Percentiles rank a stretch among this genome's conserved stretches.
Evolutionary conservation across 2,113 vertebrate species (phyloP).

Genomic region (Hiodon alosoides): DNA sequence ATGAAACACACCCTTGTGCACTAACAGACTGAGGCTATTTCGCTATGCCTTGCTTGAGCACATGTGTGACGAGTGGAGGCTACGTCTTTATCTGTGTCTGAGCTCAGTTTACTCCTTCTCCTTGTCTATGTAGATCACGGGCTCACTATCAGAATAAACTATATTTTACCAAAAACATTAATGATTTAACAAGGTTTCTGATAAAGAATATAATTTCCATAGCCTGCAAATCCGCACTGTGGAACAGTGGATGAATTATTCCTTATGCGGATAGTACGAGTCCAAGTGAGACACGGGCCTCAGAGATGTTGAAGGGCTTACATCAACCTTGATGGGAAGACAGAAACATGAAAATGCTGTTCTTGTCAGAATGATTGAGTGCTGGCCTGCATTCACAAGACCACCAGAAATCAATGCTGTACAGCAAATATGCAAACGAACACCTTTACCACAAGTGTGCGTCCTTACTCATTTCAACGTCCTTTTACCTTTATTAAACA

Average conservation of each 20-base stretch:
- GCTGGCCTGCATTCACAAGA: slow-evolving; percentile 23
- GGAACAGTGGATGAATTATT: slow-evolving; percentile 70
- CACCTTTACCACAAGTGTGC: slow-evolving; percentile 30
- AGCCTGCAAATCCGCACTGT: slow-evolving; percentile 61
- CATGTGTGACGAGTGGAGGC: too few relatives aligned
- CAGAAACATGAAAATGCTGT: slow-evolving; percentile 31
- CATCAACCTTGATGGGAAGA: not conserved
- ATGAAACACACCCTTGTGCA: too few relatives aligned
- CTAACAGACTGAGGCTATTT: too few relatives aligned
- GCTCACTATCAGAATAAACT: too few relatives aligned
- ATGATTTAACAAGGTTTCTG: slow-evolving; percentile 52
- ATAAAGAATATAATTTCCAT: slow-evolving; percentile 63
- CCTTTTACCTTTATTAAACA: slow-evolving; percentile 30
- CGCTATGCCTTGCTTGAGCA: too few relatives aligned
- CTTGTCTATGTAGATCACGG: too few relatives aligned
- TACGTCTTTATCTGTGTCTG: too few relatives aligned
- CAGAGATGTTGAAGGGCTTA: too few relatives aligned
- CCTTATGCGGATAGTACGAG: slow-evolving; percentile 50
- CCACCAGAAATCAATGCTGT: too few relatives aligned
- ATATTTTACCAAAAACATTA: too few relatives aligned
- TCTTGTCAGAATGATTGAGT: slow-evolving; percentile 30
- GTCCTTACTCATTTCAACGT: slow-evolving; percentile 14
- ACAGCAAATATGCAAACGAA: slow-evolving; percentile 5
- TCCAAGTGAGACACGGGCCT: slow-evolving; percentile 30
- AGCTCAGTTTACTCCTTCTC: too few relatives aligned